Conservation (phyloP, 2,888 invertebrate species). For the Cinara cedri region DNA sequence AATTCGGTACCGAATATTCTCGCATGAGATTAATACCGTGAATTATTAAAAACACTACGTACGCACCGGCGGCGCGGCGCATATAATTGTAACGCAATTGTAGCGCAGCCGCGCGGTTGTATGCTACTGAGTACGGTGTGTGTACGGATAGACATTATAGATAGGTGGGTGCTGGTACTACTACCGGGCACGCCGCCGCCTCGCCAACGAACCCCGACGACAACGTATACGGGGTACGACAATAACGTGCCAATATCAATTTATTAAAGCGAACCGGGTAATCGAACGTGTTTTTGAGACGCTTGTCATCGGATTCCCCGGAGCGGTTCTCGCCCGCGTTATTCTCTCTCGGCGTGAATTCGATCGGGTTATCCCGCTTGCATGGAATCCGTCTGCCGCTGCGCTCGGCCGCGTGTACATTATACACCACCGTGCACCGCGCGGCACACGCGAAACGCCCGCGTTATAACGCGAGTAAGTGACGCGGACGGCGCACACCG, state of each 20-base stretch:
- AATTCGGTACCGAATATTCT: too few relatives aligned
- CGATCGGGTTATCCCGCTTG: conserved; percentile 36
- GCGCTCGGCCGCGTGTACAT: too few relatives aligned
- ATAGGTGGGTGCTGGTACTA: background rate
- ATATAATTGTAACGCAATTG: background rate
- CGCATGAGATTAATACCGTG: too few relatives aligned
- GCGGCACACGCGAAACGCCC: too few relatives aligned
- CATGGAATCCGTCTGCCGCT: too few relatives aligned
- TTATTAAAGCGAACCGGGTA: conserved; percentile 35
- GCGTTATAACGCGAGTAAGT: too few relatives aligned
- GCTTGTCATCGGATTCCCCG: conserved; percentile 51
- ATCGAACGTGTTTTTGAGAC: conserved; percentile 43
- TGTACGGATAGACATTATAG: background rate
- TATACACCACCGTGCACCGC: too few relatives aligned
- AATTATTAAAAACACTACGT: too few relatives aligned
- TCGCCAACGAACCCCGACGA: background rate
- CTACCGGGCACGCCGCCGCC: background rate
- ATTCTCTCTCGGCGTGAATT: conserved; percentile 1
- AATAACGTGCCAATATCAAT: conserved; percentile 45
- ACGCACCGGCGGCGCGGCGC: too few relatives aligned
- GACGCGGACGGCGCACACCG: too few relatives aligned
- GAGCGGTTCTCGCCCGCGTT: conserved; percentile 27
- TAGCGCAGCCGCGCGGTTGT: background rate
- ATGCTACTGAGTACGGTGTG: background rate
- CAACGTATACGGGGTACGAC: background rate